Conservation (phyloP, 1,140 invertebrate species). For the Leucophenga varia region DNA sequence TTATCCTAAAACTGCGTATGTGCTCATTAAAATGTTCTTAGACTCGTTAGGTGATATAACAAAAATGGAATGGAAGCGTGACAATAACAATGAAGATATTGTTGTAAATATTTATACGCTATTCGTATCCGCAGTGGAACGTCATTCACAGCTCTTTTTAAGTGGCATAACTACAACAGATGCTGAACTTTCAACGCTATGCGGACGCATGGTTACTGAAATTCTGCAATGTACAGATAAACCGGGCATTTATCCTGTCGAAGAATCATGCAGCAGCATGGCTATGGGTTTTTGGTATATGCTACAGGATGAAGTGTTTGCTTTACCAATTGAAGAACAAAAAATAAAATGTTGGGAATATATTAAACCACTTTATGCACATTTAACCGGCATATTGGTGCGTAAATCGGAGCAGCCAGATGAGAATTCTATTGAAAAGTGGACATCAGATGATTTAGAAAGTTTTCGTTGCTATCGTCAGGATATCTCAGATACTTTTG, state of each 20-base stretch:
- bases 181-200: conserved; percentile 52
- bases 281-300: conserved; percentile 90
- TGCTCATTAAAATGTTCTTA: conserved; percentile 58
- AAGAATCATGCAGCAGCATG: conserved; percentile 80
- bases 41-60: conserved; percentile 47
- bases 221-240: conserved; percentile 74
- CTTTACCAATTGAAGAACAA: conserved; percentile 39
- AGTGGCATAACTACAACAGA: conserved; percentile 57
- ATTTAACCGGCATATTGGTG: conserved; percentile 46
- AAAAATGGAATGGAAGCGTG: conserved; percentile 50
- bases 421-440: conserved; percentile 47
- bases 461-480: conserved; percentile 86
- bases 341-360: conserved; percentile 44
- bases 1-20: conserved; percentile 58
- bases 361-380: conserved; percentile 52
- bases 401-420: conserved; percentile 52
- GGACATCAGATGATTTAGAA: conserved; percentile 75
- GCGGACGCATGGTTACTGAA: conserved; percentile 58
- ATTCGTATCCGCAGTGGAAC: conserved; percentile 66
- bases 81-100: conserved; percentile 58
- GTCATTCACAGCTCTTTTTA: conserved; percentile 66
- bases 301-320: conserved; percentile 65
- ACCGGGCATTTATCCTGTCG: conserved; percentile 78
- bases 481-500: conserved; percentile 86
- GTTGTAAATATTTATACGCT: conserved; percentile 64